Percentiles rank a stretch among this genome's conserved stretches.
phyloP scores from a whole-genome alignment of 92 coral and sea anemone genomes.

The Metridium senile region DNA sequence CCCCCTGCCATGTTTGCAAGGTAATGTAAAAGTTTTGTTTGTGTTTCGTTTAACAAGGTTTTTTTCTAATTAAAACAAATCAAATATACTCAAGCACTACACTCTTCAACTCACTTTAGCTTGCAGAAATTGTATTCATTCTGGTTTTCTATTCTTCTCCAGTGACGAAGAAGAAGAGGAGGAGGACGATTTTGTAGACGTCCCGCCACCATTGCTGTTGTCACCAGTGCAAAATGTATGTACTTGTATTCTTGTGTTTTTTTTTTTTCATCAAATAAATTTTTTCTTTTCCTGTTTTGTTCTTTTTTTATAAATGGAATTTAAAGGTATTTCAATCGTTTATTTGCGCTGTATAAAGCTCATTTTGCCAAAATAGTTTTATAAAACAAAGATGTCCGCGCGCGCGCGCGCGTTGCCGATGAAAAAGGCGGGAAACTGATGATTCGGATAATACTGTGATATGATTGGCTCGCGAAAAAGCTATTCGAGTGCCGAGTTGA shows the following conservation, averaged over 20 bases:
- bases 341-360: too few relatives aligned
- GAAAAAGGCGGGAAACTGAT: constrained; percentile 3
- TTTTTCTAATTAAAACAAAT: background rate
- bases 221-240: constrained; percentile 10
- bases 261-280: too few relatives aligned
- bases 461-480: too few relatives aligned
- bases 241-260: background rate
- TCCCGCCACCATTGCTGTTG: constrained; percentile 13
- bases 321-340: background rate
- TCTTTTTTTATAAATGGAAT: background rate
- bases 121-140: background rate
- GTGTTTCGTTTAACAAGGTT: too few relatives aligned
- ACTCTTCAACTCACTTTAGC: background rate
- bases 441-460: background rate
- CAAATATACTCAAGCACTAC: background rate
- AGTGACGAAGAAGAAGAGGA: constrained; percentile 14
- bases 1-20: constrained; percentile 94
- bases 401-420: background rate
- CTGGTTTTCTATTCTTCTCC: background rate
- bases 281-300: too few relatives aligned
- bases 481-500: too few relatives aligned
- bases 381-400: too few relatives aligned
- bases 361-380: too few relatives aligned
- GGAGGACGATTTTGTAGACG: constrained; percentile 8
- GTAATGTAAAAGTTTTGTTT: too few relatives aligned